Base-by-base conservation (phyloP, 2,888 invertebrate genomes). In the Tipula vernalis region DNA sequence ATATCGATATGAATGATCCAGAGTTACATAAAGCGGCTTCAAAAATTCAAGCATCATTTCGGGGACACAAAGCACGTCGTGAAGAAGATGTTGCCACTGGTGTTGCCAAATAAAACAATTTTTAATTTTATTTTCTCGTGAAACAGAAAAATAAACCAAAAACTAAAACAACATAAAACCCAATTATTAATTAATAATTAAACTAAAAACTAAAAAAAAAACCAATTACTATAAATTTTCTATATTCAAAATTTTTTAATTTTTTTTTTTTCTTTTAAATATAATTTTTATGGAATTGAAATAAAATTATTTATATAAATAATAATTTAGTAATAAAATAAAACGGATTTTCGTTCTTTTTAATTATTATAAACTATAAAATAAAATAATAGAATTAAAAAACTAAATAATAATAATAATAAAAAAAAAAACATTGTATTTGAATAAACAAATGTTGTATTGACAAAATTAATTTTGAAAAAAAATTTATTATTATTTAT, bases 21-120 rank as follows among this genome's bases (percentile, higher is more conserved):
- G 96, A 97, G 89, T 92, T 97, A 89, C 95, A 96, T 92, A 96
- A 96, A 91, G 97, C 97, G 0, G 98, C 98, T 41, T 96, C 96
- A 88, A 97, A 97, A 93, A 98, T 98, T 88, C 97, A 98, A 91
- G 97, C 97, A 87, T 96, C 97, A 86, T 97, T 98, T 95, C 95
- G 97, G 88, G 97, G 97, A 88, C 97, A 97, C 92, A 96, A 96
- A 93, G 96, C 95, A 87, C 96, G 97, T 92, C 96, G 96, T 92
- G 96, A 96, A 87, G 92, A 92, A 88, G 91, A 92, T 83, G 51
- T 47, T 47, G 85, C 39, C 28, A 85, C 85, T 85, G 85, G 42
- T 36, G 41, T 84, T 84, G 44, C 85, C 85, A 85, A 85, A 85
- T 85, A 85, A 85, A 85, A 85, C 28, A 71, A 71, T 71, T 71